Conservation (phyloP, 2,797 vertebrate genomes). For the Aplochiton taeniatus region DNA sequence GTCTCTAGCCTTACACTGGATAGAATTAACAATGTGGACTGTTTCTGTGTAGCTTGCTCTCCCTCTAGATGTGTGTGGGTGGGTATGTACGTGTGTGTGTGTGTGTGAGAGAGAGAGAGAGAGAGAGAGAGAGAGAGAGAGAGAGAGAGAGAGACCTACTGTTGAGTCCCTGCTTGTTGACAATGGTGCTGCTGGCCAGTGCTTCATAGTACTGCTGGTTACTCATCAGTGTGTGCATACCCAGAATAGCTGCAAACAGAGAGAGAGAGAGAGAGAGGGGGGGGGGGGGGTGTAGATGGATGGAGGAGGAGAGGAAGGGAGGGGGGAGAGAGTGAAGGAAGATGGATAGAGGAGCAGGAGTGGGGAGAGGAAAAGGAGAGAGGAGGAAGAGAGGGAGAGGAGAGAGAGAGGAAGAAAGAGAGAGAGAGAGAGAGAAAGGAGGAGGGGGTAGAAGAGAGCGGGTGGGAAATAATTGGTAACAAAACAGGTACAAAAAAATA, state of each 20-base stretch:
- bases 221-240: constrained; percentile 99
- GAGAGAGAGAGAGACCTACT: constrained; percentile 76
- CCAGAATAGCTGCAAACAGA: constrained; percentile 87
- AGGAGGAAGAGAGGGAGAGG: not conserved
- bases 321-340: not conserved
- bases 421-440: constrained; percentile 36
- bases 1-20: too few relatives aligned
- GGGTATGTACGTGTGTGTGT: constrained; percentile 16
- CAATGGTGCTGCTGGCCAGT: constrained; percentile 92
- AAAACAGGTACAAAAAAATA: constrained; percentile 43
- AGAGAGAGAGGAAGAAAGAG: not conserved
- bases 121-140: not conserved
- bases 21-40: not conserved
- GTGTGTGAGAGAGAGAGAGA: not conserved
- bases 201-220: constrained; percentile 99
- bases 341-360: not conserved
- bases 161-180: constrained; percentile 98
- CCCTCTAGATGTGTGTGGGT: not conserved
- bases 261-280: constrained; percentile 29
- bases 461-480: constrained; percentile 12
- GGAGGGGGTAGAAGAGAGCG: constrained; percentile 26
- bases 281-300: not conserved
- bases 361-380: constrained; percentile 5
- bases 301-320: not conserved
- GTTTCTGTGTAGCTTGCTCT: not conserved